phyloP scores from a whole-genome alignment of 2,888 invertebrate species.

The Acrocyrtus sp. region DNA sequence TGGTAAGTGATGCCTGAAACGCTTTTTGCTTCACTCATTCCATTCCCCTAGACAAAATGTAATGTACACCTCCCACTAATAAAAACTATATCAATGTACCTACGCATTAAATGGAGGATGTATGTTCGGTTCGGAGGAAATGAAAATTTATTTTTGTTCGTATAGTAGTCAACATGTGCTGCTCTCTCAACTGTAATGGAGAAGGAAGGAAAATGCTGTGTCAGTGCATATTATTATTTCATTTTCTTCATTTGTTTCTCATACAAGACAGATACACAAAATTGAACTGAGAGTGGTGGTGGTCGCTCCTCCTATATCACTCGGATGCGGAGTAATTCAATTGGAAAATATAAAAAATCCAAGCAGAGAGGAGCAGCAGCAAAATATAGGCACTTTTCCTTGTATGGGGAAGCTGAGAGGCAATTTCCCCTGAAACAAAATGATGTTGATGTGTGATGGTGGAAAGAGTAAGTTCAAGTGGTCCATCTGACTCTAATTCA shows the following conservation, averaged over 20 bases:
- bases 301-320: too few species aligned
- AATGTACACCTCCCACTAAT: constrained; percentile 8
- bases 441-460: too few species aligned
- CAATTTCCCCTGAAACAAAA: constrained; percentile 45
- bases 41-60: too few species aligned
- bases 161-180: not conserved
- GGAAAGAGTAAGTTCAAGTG: constrained; percentile 38
- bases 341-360: constrained; percentile 18
- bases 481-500: constrained; percentile 48
- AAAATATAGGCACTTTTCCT: not conserved
- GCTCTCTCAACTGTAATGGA: not conserved
- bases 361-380: constrained; percentile 27
- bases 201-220: constrained; percentile 31
- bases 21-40: constrained; percentile 29
- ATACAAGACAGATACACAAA: constrained; percentile 33
- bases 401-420: constrained; percentile 21
- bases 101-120: too few species aligned
- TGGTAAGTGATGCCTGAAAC: constrained; percentile 47
- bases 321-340: not conserved
- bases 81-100: too few species aligned
- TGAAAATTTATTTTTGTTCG: too few species aligned
- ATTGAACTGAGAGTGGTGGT: constrained; percentile 32
- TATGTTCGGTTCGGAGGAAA: too few species aligned
- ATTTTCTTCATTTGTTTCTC: constrained; percentile 42
- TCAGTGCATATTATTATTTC: constrained; percentile 44